These are phyloP conservation scores for Eurypyga helias DNA, from an alignment of 2,113 vertebrate species.

Conservation along the genomic window DNA sequence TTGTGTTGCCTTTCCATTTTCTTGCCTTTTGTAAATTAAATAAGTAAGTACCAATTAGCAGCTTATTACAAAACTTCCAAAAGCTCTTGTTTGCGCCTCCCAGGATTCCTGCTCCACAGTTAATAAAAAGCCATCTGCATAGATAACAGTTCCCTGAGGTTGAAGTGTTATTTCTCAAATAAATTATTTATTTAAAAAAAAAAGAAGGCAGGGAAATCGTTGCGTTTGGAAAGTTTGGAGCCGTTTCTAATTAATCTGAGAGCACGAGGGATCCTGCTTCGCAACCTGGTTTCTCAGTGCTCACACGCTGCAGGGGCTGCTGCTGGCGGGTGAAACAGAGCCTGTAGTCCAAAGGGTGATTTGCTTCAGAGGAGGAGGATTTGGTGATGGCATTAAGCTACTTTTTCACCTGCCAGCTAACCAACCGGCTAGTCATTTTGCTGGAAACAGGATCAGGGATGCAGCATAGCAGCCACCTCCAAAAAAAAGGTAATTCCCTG, in stretches of 20 bases:
- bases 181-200: conserved; percentile 51
- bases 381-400: neutral
- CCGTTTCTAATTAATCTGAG: conserved; percentile 5
- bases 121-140: conserved; percentile 32
- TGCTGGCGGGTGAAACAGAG: neutral
- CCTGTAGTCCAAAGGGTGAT: neutral
- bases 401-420: neutral
- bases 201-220: neutral
- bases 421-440: neutral
- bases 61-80: neutral
- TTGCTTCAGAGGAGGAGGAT: neutral
- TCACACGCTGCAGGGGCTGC: neutral
- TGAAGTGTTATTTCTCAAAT: conserved; percentile 53
- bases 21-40: conserved; percentile 27
- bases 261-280: neutral
- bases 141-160: conserved; percentile 24
- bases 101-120: conserved; percentile 4
- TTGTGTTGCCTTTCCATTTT: conserved; percentile 2
- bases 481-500: neutral
- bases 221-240: conserved; percentile 5
- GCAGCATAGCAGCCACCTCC: neutral
- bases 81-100: neutral
- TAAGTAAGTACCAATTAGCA: conserved; percentile 35
- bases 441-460: neutral
- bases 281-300: neutral